phyloP scores from a whole-genome alignment of 2,797 vertebrate species.

The Crenichthys baileyi region DNA sequence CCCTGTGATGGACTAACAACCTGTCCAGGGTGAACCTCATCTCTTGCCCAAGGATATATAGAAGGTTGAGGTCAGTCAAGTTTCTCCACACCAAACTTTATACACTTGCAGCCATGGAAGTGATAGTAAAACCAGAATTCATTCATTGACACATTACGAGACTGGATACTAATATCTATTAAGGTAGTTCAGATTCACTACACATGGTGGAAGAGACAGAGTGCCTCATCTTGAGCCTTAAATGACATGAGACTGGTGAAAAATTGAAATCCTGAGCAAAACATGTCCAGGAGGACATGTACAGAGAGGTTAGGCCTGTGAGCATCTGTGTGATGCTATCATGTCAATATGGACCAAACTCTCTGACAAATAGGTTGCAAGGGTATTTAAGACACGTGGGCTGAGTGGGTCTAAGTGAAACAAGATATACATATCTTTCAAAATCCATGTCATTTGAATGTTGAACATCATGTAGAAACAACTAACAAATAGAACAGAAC shows the following conservation, averaged over 20 bases:
- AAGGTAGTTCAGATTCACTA: background rate
- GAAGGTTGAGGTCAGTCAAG: no score
- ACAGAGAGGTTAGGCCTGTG: slow-evolving; percentile 46
- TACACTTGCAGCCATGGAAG: no score
- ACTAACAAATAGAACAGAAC: slow-evolving; percentile 15
- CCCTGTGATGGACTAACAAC: no score
- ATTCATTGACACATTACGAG: background rate
- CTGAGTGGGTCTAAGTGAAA: slow-evolving; percentile 56
- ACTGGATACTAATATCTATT: background rate
- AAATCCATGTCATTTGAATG: background rate
- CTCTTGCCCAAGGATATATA: no score
- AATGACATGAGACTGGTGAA: slow-evolving; percentile 49
- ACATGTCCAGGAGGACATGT: slow-evolving; percentile 30
- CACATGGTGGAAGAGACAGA: slow-evolving; percentile 15
- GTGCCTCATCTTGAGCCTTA: slow-evolving; percentile 12
- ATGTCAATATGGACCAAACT: no score
- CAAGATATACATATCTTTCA: slow-evolving; percentile 64
- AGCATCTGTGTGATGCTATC: slow-evolving; percentile 12
- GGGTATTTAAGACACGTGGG: slow-evolving; percentile 62
- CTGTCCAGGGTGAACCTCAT: no score
- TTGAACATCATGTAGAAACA: slow-evolving; percentile 27
- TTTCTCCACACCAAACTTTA: no score
- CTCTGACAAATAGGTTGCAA: slow-evolving; percentile 32
- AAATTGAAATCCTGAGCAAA: slow-evolving; percentile 42
- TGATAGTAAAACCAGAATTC: no score